Percentiles rank a stretch among this genome's conserved stretches.
These are phyloP conservation scores for Tromatobia lineatoria DNA, from an alignment of 2,888 invertebrate species.

Conservation along the genomic window DNA sequence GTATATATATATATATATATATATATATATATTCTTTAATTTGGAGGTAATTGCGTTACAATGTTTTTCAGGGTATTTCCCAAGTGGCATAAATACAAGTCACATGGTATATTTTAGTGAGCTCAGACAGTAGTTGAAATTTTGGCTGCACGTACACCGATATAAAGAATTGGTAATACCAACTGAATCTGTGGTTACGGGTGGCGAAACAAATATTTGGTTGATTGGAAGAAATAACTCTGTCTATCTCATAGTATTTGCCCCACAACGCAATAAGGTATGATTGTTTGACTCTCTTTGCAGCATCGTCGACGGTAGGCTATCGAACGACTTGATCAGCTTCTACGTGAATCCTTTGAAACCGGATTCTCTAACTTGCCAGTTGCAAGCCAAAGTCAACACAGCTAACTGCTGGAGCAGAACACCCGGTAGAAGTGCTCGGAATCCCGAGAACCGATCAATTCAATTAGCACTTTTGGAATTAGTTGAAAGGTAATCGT, in stretches of 20 bases:
- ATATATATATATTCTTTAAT: no score
- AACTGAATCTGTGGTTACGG: no score
- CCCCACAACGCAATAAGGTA: constrained; percentile 62
- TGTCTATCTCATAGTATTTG: constrained; percentile 60
- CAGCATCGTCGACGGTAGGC: constrained; percentile 11
- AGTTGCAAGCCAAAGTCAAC: constrained; percentile 34
- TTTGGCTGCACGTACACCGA: no score
- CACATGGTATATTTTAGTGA: neutral
- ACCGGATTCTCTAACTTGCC: constrained; percentile 5
- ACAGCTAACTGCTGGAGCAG: neutral
- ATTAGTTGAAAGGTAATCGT: neutral
- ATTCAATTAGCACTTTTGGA: constrained; percentile 4
- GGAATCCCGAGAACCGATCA: constrained; percentile 12
- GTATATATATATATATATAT: no score
- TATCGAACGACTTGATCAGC: constrained; percentile 30
- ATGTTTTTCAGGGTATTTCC: neutral
- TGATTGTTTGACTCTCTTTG: constrained; percentile 64
- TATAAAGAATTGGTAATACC: no score
- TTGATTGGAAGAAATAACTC: no score
- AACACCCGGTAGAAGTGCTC: constrained; percentile 5
- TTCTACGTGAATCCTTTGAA: constrained; percentile 31
- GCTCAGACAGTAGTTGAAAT: no score
- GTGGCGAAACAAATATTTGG: no score
- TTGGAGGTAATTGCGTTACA: no score
- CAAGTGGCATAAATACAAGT: neutral